phyloP scores from a whole-genome alignment of 2,888 invertebrate genomes.

The Dugesia japonica region DNA sequence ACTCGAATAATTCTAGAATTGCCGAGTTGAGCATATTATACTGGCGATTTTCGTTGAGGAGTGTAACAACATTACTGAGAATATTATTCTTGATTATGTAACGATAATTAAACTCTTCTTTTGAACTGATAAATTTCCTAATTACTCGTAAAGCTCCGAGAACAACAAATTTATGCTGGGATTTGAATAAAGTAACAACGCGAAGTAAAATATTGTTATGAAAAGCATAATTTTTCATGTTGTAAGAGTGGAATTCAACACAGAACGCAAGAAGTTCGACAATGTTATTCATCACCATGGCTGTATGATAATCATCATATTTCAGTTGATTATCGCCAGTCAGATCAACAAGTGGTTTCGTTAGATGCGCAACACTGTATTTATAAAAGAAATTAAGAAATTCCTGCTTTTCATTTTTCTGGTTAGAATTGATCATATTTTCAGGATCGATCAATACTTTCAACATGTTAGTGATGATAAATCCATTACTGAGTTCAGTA shows the following conservation, averaged over 20 bases:
- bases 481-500: constrained; percentile 49
- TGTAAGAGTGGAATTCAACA: constrained; percentile 94
- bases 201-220: constrained; percentile 84
- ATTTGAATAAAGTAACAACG: constrained; percentile 85
- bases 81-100: constrained; percentile 83
- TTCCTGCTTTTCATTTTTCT: neutral
- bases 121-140: constrained; percentile 83
- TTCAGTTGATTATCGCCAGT: neutral
- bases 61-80: constrained; percentile 84
- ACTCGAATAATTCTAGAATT: constrained; percentile 95
- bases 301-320: constrained; percentile 82
- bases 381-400: constrained; percentile 6
- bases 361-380: neutral
- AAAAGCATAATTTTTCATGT: constrained; percentile 90
- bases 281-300: constrained; percentile 79
- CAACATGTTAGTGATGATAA: constrained; percentile 8
- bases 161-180: constrained; percentile 86
- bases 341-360: constrained; percentile 3
- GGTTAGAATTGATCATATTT: neutral
- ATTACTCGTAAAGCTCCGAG: constrained; percentile 84
- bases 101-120: constrained; percentile 93
- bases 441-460: neutral
- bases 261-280: constrained; percentile 89
- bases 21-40: constrained; percentile 97
- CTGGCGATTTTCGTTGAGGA: constrained; percentile 82